A percentile compares a stretch with the other conserved stretches of the same genome.
Conservation (phyloP, 2,888 invertebrate species). For the Euplagia quadripunctaria region DNA sequence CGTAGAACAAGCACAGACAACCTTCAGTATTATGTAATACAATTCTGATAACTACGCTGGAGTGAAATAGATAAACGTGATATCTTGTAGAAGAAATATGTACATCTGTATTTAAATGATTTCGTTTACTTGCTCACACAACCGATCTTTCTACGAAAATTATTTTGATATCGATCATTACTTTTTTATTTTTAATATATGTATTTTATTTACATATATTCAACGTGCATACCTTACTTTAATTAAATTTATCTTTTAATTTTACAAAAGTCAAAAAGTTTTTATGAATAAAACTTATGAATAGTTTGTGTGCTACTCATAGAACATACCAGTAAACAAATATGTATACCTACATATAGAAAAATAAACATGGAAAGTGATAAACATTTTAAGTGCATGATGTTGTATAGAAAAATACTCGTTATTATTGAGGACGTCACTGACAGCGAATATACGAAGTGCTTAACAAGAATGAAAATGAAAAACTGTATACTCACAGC, state of each 20-base stretch:
- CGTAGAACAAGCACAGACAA: neutral
- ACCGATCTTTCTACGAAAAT: neutral
- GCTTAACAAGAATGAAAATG: neutral
- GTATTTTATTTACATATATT: too few species aligned
- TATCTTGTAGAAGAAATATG: slow-evolving; percentile 6
- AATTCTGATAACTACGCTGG: neutral
- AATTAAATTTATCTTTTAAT: too few species aligned
- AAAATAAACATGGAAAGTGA: too few species aligned
- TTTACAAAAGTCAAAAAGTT: too few species aligned
- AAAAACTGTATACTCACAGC: neutral
- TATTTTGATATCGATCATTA: neutral
- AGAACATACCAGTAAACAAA: too few species aligned
- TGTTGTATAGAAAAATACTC: too few species aligned
- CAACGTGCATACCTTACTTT: too few species aligned
- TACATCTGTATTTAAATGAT: slow-evolving; percentile 8
- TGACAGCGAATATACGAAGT: neutral
- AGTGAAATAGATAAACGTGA: neutral
- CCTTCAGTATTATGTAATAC: neutral
- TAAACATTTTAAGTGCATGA: too few species aligned
- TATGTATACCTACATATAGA: too few species aligned
- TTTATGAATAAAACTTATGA: too few species aligned
- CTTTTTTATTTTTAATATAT: neutral
- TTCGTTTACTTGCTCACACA: slow-evolving; percentile 5
- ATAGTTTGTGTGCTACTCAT: too few species aligned
- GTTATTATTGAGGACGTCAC: too few species aligned